Evolutionary conservation across 92 coral and sea anemone genomes (phyloP), one percentile per base, ranked within the genome.

Genomic region (Parazoanthus atlanticus): DNA sequence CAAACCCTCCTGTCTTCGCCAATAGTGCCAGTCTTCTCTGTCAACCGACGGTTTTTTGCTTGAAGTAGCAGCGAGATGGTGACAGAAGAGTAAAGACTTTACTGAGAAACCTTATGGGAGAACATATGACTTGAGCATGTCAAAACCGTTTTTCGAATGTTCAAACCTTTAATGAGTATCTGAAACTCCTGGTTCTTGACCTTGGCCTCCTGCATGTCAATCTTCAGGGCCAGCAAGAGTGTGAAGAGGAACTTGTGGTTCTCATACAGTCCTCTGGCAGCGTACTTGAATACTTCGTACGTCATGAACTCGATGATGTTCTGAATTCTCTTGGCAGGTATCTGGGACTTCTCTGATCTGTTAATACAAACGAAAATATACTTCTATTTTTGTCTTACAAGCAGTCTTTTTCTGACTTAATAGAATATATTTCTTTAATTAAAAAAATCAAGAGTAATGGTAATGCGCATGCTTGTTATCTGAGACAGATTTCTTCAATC

Each of bases 191-290:
- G 88, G 86, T 49, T 88, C 85, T 93, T 95, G 29, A 95, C 98
- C 43, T 86, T 93, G 41, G 91, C 96, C 3, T 91, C 93, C 88
- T 95, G 98, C 86, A 92, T 95, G 75, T 95, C 98, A 71, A 95
- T 95, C 95, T 95, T 95, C 31, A 95, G 93, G 47, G 98, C 98
- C 88, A 95, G 80, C 2, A 95, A 93, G 74, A 95, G 81, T 47
- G 98, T 95, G 89, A 95, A 95, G 21, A 95, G 91, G 85, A 95
- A 95, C 93, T 95, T 95, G 93, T 95, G 98, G 90, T 95, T 93
- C 86, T 95, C 98, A 74, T 93, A 95, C 64, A 95, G 93, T 43
- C 98, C 98, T 47, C 98, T 92, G 91, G 96, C 94, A 19, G 98
- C 94, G 86, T 95, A 95, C 93, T 95, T 95, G 87, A 93, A 95